Base-by-base conservation (phyloP, 1,140 invertebrate genomes). In the Scaptomyza pallida region DNA sequence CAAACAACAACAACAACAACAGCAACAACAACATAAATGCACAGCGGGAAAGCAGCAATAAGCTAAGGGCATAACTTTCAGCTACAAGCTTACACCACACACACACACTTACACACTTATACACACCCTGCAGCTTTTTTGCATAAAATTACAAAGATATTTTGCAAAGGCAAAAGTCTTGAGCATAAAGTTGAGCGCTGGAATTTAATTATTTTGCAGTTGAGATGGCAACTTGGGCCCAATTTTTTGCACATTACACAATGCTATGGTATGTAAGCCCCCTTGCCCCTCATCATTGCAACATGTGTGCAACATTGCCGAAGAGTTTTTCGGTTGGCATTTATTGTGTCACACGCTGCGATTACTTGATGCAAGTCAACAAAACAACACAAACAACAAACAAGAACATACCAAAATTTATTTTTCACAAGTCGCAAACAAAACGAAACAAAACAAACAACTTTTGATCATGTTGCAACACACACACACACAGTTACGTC, bases 181-280 rank as follows among this genome's bases (percentile, higher is more conserved):
- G 26, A 12, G 55, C 57, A 78, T 83, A 78, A 82, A 64, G 72
- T 82, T 72, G 75, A n/a, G 59, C 52, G 61, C 59, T 65, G 81
- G 77, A 86, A 86, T 86, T 86, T 86, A 86, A 86, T 86, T 86
- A 86, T 86, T 86, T 86, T 86, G 56, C 80, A 76, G 81, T 85
- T 70, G 40, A 43, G 33, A 47, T 61, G 48, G 60, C 60, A 79
- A 73, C 73, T 86, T 80, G 73, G 19, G 74, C 64, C 4, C 72
- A 81, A 86, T 86, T 88, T 86, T 85, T 85, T 86, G 70, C 63
- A 62, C 82, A 86, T 86, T 86, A 88, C 65, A 81, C 55, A 69
- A 68, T 37, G n/a, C 10, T 4, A 37, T 59, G 51, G n/a, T n/a
- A n/a, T n/a, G n/a, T n/a, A 26, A 61, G 13, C 56, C 41, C 33